Base-by-base conservation (phyloP, 2,797 vertebrate genomes). In the Phrynocephalus vlangalii region DNA sequence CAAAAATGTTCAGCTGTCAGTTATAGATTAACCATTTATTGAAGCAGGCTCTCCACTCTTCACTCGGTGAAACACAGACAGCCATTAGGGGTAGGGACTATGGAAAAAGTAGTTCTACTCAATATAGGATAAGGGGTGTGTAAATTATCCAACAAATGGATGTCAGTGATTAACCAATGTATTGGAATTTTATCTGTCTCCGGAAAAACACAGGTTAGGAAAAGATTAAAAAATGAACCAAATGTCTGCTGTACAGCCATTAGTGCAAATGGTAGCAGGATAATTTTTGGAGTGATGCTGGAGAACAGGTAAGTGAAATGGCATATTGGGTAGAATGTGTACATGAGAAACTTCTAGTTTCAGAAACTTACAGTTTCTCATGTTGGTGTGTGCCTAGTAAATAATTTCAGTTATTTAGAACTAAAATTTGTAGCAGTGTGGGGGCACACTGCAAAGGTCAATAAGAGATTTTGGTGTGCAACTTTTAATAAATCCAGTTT, bases 191-290 rank as follows among this genome's bases (percentile, higher is more conserved):
- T 6, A 86, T 0, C 28, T 87, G 79, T 85, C 56, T 26, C 44
- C 18, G 67, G 87, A 52, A 79, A 87, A 80, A 86, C 90, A 89
- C 76, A 96, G 95, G 92, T 97, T 83, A 92, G 91, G 86, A 97
- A 94, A 83, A 90, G 89, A 89, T 75, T 96, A 90, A 94, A 88
- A 95, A 96, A 96, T 33, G 86, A 96, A 77, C 87, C 95, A 82
- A 93, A 94, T 77, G 92, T 96, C 9, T 96, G 96, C 81, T 97
- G 94, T 75, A 82, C 96, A 48, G 95, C 94, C 30, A 84, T 96
- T 85, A 95, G 90, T 30, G 90, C 91, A 38, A 67, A 90, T 30
- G 94, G 93, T 70, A 93, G 80, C 88, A 94, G 93, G 90, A 94
- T 90, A 22, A 92, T 76, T 28, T 97, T 97, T 89, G 94, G 93